Conservation (phyloP, 2,797 vertebrate genomes). For the Parauchenoglanis ngamensis region DNA sequence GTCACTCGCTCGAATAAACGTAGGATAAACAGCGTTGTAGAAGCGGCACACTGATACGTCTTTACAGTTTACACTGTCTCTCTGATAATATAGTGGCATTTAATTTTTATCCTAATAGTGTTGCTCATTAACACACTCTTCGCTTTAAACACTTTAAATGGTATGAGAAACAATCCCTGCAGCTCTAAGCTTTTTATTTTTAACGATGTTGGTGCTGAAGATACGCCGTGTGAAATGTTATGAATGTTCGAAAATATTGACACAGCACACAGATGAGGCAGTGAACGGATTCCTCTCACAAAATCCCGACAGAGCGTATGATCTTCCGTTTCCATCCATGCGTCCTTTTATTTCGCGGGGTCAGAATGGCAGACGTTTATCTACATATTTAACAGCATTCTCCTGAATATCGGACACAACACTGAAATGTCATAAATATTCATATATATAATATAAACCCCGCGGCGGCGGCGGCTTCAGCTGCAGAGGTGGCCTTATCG, state of each 20-base stretch:
- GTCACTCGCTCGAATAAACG: no score
- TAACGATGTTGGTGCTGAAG: neutral
- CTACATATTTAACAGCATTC: neutral
- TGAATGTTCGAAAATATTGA: neutral
- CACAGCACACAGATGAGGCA: neutral
- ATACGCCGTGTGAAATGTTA: neutral
- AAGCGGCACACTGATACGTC: no score
- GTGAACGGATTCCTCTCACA: neutral
- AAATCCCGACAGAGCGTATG: neutral
- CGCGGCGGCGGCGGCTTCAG: neutral
- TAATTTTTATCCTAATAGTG: no score
- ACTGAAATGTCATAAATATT: neutral
- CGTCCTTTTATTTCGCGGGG: neutral
- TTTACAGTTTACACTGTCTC: no score
- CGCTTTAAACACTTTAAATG: no score
- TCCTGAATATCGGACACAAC: neutral
- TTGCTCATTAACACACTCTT: no score
- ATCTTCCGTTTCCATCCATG: neutral
- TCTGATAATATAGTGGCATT: no score
- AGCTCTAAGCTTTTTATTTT: neutral
- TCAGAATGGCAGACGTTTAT: neutral
- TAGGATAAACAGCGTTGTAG: no score
- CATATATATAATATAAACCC: neutral
- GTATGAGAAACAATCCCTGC: neutral
- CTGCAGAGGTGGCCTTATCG: neutral